Percentiles rank a stretch among this genome's conserved stretches.
Evolutionary conservation across 2,888 invertebrate genomes (phyloP).

Genomic region (Frankliniella intonsa): DNA sequence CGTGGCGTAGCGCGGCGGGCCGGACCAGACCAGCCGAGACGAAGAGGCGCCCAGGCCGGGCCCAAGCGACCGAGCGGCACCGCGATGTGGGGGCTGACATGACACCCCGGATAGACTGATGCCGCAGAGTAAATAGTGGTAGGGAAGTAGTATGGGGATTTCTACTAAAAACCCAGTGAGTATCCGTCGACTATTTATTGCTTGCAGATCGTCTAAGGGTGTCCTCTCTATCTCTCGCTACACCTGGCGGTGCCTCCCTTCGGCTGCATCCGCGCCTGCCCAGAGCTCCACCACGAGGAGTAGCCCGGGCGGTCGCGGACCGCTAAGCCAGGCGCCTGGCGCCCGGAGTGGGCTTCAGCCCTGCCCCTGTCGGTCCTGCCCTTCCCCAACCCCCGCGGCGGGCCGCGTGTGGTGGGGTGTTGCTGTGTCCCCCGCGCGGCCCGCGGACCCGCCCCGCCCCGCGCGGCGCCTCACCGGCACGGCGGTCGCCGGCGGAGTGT

Average conservation of each 20-base stretch:
- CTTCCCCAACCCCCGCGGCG: constrained; percentile 23
- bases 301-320: constrained; percentile 25
- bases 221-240: no score
- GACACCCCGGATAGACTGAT: no score
- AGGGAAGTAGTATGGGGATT: no score
- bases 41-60: not conserved
- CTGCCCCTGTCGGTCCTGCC: constrained; percentile 5
- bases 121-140: no score
- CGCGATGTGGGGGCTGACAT: not conserved
- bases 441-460: not conserved
- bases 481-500: constrained; percentile 27
- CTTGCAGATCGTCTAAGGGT: no score
- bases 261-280: no score
- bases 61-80: no score
- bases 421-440: not conserved
- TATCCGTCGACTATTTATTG: no score
- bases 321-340: not conserved
- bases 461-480: constrained; percentile 27
- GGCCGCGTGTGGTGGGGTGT: constrained; percentile 26
- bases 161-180: no score
- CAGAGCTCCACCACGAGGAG: no score
- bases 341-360: not conserved
- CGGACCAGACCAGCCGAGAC: not conserved
- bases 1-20: constrained; percentile 32
- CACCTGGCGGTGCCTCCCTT: no score